Percentiles rank a stretch among this genome's conserved stretches.
Evolutionary conservation across 1,140 invertebrate species (phyloP).

Genomic region (Tetraneura akinire): DNA sequence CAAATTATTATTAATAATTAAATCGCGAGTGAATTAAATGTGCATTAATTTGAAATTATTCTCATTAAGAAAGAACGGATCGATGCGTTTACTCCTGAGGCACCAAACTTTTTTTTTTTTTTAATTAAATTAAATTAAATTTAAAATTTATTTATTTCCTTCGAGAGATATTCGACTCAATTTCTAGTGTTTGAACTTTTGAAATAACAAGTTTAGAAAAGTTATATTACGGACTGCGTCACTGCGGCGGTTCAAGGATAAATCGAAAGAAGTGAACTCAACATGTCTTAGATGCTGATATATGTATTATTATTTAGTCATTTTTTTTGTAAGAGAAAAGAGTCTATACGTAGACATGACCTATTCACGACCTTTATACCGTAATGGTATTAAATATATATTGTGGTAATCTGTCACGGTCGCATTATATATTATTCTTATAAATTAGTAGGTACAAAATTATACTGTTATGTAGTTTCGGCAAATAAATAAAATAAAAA

Average conservation of each 20-base stretch:
- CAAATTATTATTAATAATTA: neutral
- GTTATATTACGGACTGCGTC: neutral
- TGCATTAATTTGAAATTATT: too few relatives aligned
- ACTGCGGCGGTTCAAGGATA: neutral
- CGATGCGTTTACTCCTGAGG: too few relatives aligned
- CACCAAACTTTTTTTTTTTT: too few relatives aligned
- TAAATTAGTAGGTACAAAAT: neutral
- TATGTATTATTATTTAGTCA: neutral
- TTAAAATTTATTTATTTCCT: neutral
- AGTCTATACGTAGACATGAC: slow-evolving; percentile 7
- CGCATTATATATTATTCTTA: neutral
- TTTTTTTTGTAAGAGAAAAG: neutral
- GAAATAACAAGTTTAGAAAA: neutral
- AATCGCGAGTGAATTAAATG: too few relatives aligned
- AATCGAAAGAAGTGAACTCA: neutral
- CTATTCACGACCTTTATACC: neutral
- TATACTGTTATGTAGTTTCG: neutral
- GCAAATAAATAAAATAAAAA: too few relatives aligned
- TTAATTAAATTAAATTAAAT: too few relatives aligned
- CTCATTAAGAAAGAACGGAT: too few relatives aligned
- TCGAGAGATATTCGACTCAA: neutral
- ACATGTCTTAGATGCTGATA: too few relatives aligned
- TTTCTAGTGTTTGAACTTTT: neutral
- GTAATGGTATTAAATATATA: neutral
- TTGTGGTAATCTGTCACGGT: neutral